phyloP scores from a whole-genome alignment of 2,113 vertebrate genomes.

The Clarias macrocephalus region DNA sequence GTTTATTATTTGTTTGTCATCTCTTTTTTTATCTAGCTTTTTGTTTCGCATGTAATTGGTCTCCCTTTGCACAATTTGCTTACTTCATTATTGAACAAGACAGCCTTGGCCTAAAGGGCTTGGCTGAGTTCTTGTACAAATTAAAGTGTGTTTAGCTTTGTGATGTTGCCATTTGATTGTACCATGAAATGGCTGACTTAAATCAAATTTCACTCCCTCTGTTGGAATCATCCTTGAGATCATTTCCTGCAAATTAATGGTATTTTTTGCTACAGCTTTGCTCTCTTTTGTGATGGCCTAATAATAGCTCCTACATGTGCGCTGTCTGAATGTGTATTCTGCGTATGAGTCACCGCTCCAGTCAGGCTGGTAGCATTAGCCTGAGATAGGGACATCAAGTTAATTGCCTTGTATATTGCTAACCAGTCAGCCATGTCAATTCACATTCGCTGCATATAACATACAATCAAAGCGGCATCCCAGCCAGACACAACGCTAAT shows the following conservation, averaged over 20 bases:
- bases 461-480: conserved; percentile 53
- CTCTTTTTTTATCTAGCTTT: conserved; percentile 37
- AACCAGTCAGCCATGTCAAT: conserved; percentile 58
- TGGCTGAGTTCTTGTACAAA: conserved; percentile 32
- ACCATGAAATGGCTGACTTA: conserved; percentile 5
- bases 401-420: conserved; percentile 58
- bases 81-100: conserved; percentile 49
- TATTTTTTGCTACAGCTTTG: conserved; percentile 1
- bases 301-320: conserved; percentile 14
- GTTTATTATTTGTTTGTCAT: conserved; percentile 50
- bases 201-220: conserved; percentile 24
- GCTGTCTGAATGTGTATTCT: conserved; percentile 27
- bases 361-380: conserved; percentile 46
- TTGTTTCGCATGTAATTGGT: conserved; percentile 52
- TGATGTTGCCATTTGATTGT: conserved; percentile 31
- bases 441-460: conserved; percentile 54
- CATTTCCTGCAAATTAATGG: conserved; percentile 23
- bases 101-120: conserved; percentile 39
- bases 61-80: conserved; percentile 36
- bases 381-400: conserved; percentile 55
- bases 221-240: conserved; percentile 26
- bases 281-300: not conserved
- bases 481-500: conserved; percentile 46
- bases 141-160: conserved; percentile 35
- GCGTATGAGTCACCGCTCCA: conserved; percentile 41